Evolutionary conservation across 1,140 invertebrate species (phyloP), one percentile per base, ranked within the genome.

Genomic region (Macrotrachela quadricornifera): DNA sequence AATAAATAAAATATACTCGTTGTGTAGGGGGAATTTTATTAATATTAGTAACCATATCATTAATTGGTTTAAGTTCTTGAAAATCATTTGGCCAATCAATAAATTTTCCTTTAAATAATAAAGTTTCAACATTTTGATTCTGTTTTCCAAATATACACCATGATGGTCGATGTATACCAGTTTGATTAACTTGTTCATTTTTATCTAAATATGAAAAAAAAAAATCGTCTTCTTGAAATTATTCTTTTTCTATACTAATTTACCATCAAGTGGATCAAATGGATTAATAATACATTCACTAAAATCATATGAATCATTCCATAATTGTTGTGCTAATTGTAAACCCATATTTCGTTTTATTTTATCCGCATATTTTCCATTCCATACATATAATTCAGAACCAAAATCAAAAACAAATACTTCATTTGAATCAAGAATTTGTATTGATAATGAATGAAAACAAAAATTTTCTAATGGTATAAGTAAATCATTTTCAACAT

Each of bases 81-180:
- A 43, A 78, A 78, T 47, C 46, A 64, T 90, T 85, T 0, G 86
- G 85, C 86, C 87, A 92, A 64, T 92, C 86, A 48, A 82, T 73
- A 70, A 95, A 94, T 67, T 94, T 94, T 66, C 91, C 84, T 60
- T 81, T 78, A 64, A 94, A 94, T 15, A 92, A 68, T 51, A 85
- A 77, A 0, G 86, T 86, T 72, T 92, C 87, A 77, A 90, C 84
- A 63, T 91, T 84, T 63, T 92, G 84, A 8, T 81, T 87, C 15
- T 92, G 76, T 71, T 85, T 85, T 10, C 80, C 80, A 51, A 90
- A 75, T 43, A 90, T 71, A 30, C 81, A 78, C 83, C 83, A 90
- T 1, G 76, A 72, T 0, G 82, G 82, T 55, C 83, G 69, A 10
- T 4, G 2, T 30, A 8, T 30, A 30, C 21, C 21, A 4, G 3